Evolutionary conservation across 2,888 invertebrate species (phyloP), one percentile per base, ranked within the genome.

Genomic region (Clusia tigrina): DNA sequence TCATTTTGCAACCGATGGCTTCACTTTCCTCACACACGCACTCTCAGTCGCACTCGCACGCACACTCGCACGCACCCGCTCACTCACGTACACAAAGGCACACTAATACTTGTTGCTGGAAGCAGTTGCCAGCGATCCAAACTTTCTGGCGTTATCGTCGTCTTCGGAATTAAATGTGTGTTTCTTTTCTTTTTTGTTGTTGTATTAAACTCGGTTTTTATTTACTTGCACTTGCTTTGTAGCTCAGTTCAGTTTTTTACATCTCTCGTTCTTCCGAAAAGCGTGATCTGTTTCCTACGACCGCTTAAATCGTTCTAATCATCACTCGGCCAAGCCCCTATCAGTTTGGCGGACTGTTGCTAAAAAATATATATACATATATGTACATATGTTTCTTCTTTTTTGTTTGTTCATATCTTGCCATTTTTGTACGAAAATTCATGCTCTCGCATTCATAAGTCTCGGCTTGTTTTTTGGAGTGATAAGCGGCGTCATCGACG

Each of bases 291-390:
- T 67, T 70, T 69, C 69, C 74, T 67, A 64, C 70, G 71, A 79
- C 71, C 65, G 71, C 69, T 76, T 60, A 69, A 73, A 73, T 65
- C 73, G 67, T 78, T 80, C 79, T 80, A 69, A 77, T 67, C 60
- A 60, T 56, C 53, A 53, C 20, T 56, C n/a, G 59, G 66, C 61
- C 68, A 69, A 70, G 69, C 70, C 68, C 69, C 69, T 71, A 70
- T 70, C 71, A 66, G 42, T 32, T 32, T 12, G 12, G 32, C 12
- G 32, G 32, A 32, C 12, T 32, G 6, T 12, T 9, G 32, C 32
- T 32, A 32, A 32, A 32, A 32, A 32, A 32, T 12, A 32, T 32
- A 32, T 12, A 32, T 32, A 32, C 32, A 32, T 32, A 32, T 12
- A 32, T 32, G 32, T 32, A 9, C 32, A 32, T 32, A 32, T 32